phyloP scores from a whole-genome alignment of 2,888 invertebrate species.

The Physocephala rufipes region DNA sequence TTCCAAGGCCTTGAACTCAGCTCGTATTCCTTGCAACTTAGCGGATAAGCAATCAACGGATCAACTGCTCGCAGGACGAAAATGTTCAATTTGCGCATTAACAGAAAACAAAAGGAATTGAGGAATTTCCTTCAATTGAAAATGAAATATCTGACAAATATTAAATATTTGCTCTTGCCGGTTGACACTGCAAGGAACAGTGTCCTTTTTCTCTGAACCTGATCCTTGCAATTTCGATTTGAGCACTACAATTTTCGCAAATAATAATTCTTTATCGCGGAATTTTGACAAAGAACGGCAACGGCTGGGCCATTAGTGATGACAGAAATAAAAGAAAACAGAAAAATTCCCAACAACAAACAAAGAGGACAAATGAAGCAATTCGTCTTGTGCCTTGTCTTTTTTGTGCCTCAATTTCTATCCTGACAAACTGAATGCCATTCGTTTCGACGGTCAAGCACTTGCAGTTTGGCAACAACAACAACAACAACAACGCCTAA shows the following conservation, averaged over 20 bases:
- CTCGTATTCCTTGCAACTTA: not conserved
- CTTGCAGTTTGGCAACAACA: not conserved
- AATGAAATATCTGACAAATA: conserved; percentile 24
- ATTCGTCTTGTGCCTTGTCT: too few relatives aligned
- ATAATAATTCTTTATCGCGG: conserved; percentile 22
- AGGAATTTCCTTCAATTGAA: conserved; percentile 15
- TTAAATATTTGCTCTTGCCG: conserved; percentile 19
- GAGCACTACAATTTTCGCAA: conserved; percentile 12
- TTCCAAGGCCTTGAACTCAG: not conserved
- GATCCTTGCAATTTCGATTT: not conserved
- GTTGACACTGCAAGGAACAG: not conserved
- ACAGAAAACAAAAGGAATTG: not conserved
- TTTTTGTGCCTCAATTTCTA: not conserved
- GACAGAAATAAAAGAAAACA: not conserved
- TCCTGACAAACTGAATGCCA: conserved; percentile 23
- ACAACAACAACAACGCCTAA: too few relatives aligned
- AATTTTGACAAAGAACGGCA: not conserved
- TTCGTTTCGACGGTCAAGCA: conserved; percentile 15
- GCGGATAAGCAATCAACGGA: not conserved
- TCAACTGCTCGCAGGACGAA: not conserved
- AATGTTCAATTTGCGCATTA: not conserved
- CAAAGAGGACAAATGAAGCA: too few relatives aligned
- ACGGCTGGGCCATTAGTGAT: not conserved
- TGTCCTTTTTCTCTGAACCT: conserved; percentile 5
- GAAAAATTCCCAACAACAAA: too few relatives aligned